phyloP scores from a whole-genome alignment of 2,888 invertebrate species.

The Chaetogeoica ovagalla region DNA sequence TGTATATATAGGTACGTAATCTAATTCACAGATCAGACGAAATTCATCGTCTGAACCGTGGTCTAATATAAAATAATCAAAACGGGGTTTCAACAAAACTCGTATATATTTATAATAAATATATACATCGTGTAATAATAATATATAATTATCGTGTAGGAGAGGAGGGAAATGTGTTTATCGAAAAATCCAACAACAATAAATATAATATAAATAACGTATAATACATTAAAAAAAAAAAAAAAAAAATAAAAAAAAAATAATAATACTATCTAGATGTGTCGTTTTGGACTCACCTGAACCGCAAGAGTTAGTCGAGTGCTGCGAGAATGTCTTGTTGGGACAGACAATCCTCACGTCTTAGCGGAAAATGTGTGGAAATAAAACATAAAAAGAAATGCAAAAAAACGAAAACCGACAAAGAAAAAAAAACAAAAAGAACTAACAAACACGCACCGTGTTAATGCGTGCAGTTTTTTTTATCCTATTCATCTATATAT shows the following conservation, averaged over 20 bases:
- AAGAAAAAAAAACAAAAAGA: background rate
- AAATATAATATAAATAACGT: too few relatives aligned
- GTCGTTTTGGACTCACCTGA: slow-evolving; percentile 65
- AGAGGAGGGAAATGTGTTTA: slow-evolving; percentile 10
- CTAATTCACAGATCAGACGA: too few relatives aligned
- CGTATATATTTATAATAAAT: background rate
- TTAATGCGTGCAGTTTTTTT: slow-evolving; percentile 17
- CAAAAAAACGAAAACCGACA: slow-evolving; percentile 40
- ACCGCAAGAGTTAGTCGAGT: slow-evolving; percentile 73
- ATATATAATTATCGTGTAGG: background rate
- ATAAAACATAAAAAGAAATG: slow-evolving; percentile 56
- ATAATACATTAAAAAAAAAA: too few relatives aligned
- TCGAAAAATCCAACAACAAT: background rate
- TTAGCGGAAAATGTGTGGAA: slow-evolving; percentile 57
- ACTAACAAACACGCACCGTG: slow-evolving; percentile 13
- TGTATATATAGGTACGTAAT: background rate
- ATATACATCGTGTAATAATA: slow-evolving; percentile 18
- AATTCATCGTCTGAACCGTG: too few relatives aligned
- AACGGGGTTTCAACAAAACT: too few relatives aligned
- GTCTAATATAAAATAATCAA: too few relatives aligned
- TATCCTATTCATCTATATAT: background rate
- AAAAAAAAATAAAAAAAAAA: background rate
- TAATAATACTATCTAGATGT: slow-evolving; percentile 15
- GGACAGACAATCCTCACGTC: slow-evolving; percentile 78
- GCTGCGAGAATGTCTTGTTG: slow-evolving; percentile 75